Evolutionary conservation across 2,113 vertebrate species (phyloP).

Genomic region (Cyphomyrus discorhynchus): DNA sequence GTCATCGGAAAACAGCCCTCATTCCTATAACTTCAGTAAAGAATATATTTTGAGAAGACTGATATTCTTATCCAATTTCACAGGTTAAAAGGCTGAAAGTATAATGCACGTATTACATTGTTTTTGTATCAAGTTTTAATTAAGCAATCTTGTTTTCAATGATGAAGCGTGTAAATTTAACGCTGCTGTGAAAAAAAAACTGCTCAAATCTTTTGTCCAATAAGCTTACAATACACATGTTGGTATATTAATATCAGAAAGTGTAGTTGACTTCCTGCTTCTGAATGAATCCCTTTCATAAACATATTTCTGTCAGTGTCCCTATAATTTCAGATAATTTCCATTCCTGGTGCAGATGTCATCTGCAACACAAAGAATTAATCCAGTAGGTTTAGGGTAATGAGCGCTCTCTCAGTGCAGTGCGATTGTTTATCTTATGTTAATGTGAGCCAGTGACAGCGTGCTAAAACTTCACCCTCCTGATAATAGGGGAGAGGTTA

Average conservation of each 20-base stretch:
- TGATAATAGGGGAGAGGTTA: background rate
- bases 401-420: background rate
- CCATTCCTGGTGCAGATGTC: conserved; percentile 29
- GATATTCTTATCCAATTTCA: background rate
- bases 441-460: background rate
- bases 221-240: background rate
- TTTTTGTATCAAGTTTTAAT: background rate
- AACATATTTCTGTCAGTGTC: conserved; percentile 46
- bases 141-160: background rate
- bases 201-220: background rate
- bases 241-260: background rate
- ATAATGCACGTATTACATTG: background rate
- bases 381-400: background rate
- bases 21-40: background rate
- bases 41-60: background rate
- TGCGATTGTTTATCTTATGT: background rate
- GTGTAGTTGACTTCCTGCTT: conserved; percentile 37
- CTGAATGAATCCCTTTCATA: conserved; percentile 42
- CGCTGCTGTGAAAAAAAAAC: background rate
- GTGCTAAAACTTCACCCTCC: background rate
- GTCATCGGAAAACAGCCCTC: background rate
- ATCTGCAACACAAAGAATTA: conserved; percentile 25
- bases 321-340: conserved; percentile 50
- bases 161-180: background rate
- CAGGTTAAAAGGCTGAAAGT: background rate